Base-by-base conservation (phyloP, 2,113 vertebrate species). In the Circaetus gallicus region DNA sequence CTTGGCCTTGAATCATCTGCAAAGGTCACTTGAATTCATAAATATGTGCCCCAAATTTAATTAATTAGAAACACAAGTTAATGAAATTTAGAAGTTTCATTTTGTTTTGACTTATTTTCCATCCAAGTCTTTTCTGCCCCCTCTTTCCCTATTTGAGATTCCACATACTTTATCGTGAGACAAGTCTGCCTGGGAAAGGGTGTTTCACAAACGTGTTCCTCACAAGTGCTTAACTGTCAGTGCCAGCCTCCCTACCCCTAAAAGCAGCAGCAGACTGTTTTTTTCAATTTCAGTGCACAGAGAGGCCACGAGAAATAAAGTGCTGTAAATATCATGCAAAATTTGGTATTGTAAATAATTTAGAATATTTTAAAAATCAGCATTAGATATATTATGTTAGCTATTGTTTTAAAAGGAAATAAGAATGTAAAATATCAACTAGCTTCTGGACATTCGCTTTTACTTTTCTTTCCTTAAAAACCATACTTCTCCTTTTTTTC, bases 61-160 rank as follows among this genome's bases (percentile, higher is more conserved):
- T 97, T 96, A 97, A 97, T 97, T 97, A 97, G 93, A 98, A 97
- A 96, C 96, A 97, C 59, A 95, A 97, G 92, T 97, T 82, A 96
- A 93, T 78, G 69, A 95, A 89, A 95, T 91, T 91, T 90, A 92
- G 80, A 95, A 80, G 34, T 78, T 96, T 93, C 49, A 24, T 73
- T 96, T 96, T 95, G 83, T 94, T 97, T 98, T 94, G 52, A 86
- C 82, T 96, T 90, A 90, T 89, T 95, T 94, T 88, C 79, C 63
- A 95, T 87, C 93, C 90, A 98, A 97, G 62, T 90, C 34, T 97
- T 96, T 94, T 82, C 83, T 96, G 55, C 73, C 58, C 61, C 21
- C 59, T 94, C 53, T 94, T 96, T 97, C 79, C 40, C 66, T 93
- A 26, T 92, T 97, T 95, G 84, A 97, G 89, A 88, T 91, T 95